Evolutionary conservation across 2,797 vertebrate genomes (phyloP).

Genomic region (Poeciliopsis paucimaculata): DNA sequence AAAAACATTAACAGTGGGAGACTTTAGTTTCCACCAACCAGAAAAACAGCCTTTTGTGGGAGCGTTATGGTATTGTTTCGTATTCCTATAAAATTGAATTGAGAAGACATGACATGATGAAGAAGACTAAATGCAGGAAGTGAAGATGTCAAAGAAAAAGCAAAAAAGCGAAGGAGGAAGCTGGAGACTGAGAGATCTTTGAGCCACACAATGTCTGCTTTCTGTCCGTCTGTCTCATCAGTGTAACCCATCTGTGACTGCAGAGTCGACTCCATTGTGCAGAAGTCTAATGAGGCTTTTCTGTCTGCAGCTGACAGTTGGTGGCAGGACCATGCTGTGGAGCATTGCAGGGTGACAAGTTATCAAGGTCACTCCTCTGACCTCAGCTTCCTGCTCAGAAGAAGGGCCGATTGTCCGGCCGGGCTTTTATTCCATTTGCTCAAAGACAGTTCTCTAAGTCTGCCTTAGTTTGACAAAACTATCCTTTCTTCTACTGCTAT

Average conservation of each 20-base stretch:
- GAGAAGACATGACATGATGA: conserved; percentile 24
- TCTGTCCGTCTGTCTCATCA: conserved; percentile 59
- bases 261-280: conserved; percentile 74
- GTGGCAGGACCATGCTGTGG: conserved; percentile 65
- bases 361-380: conserved; percentile 74
- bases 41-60: conserved; percentile 21
- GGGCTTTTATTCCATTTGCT: conserved; percentile 40
- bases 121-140: conserved; percentile 56
- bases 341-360: conserved; percentile 61
- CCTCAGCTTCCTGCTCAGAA: conserved; percentile 77
- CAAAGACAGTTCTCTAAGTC: conserved; percentile 15
- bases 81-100: conserved; percentile 24
- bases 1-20: conserved; percentile 47
- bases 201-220: conserved; percentile 75
- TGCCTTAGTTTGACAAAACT: conserved; percentile 3
- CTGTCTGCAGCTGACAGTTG: conserved; percentile 54
- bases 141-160: conserved; percentile 59
- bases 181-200: conserved; percentile 67
- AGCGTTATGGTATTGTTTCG: conserved; percentile 17
- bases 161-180: conserved; percentile 52
- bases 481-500: conserved; percentile 17
- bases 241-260: conserved; percentile 30
- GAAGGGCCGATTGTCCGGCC: conserved; percentile 71
- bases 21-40: conserved; percentile 25
- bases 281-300: conserved; percentile 42